Base-by-base conservation (phyloP, 2,888 invertebrate species). In the Drosophila aldrichi region DNA sequence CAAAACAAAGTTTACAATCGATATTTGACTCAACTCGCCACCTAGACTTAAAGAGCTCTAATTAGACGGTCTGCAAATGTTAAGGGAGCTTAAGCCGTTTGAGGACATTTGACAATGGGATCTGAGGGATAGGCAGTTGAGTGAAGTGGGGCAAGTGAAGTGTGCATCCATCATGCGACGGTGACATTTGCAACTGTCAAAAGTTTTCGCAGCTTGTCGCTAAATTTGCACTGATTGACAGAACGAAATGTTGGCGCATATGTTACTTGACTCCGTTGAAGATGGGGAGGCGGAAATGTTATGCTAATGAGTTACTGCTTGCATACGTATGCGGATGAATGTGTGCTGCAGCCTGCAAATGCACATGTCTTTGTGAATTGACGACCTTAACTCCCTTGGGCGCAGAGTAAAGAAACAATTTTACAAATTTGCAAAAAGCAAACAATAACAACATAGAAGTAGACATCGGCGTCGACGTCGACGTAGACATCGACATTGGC, bases 251-350 rank as follows among this genome's bases (percentile, higher is more conserved):
- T 83, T 77, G 70, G 41, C 70, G 62, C 83, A 83, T 83, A 67
- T 83, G 83, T 74, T 82, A 67, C 88, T 64, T 41, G 63, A 48
- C 25, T 52, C 9, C n/a, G 14, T 20, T 51, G 29, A 22, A 43
- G 61, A 62, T 51, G 59, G 40, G 46, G 40, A 49, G 58, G 7
- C 40, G 54, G 43, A 62, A 83, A 68, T 82, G 87, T 86, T 86
- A 85, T 83, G 83, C 80, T 88, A 88, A 83, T 88, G 83, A 82
- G 83, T 82, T 85, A 82, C 80, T 74, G 86, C 77, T 66, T 44
- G 36, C 18, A 32, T 51, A 34, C n/a, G 60, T 44, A 60, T 74
- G 58, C 63, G 74, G 51, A 58, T 61, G 62, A 65, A 49, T 60
- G 54, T 40, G 36, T 32, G 25, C 36, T 61, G 36, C 20, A 57